phyloP scores from a whole-genome alignment of 1,140 invertebrate genomes.

The Bombus confusus region DNA sequence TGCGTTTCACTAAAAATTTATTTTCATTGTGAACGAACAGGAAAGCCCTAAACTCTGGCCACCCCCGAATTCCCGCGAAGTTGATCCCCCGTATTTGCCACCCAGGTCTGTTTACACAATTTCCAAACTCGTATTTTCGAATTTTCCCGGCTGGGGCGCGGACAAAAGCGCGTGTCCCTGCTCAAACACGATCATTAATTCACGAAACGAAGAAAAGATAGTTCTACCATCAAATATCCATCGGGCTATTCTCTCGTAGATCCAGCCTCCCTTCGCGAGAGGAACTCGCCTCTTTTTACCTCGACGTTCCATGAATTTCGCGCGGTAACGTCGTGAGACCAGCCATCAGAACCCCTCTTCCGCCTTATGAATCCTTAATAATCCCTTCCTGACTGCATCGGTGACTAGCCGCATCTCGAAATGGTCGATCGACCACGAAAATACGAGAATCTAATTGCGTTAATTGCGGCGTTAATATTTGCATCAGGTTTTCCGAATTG shows the following conservation, averaged over 20 bases:
- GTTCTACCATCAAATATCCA: constrained; percentile 32
- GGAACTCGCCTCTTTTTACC: background rate
- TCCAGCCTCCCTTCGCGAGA: background rate
- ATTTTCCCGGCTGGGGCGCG: background rate
- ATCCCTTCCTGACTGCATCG: background rate
- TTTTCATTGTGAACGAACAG: background rate
- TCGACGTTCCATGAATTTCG: constrained; percentile 9
- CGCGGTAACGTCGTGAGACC: background rate
- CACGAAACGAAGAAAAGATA: constrained; percentile 31
- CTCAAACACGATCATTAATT: constrained; percentile 41
- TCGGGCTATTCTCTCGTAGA: background rate
- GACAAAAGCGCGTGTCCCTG: background rate
- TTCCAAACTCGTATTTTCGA: constrained; percentile 25
- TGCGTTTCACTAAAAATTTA: background rate
- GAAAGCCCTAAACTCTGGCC: background rate
- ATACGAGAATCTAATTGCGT: background rate
- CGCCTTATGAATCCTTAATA: constrained; percentile 26
- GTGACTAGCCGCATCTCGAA: background rate
- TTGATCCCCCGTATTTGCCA: constrained; percentile 2
- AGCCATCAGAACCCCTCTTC: background rate
- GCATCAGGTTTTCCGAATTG: no score
- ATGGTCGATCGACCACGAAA: background rate
- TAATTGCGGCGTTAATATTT: background rate
- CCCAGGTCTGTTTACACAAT: constrained; percentile 11
- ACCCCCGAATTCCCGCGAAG: background rate